These are phyloP conservation scores for Napeogenes inachia DNA, from an alignment of 2,888 invertebrate species.

Conservation along the genomic window DNA sequence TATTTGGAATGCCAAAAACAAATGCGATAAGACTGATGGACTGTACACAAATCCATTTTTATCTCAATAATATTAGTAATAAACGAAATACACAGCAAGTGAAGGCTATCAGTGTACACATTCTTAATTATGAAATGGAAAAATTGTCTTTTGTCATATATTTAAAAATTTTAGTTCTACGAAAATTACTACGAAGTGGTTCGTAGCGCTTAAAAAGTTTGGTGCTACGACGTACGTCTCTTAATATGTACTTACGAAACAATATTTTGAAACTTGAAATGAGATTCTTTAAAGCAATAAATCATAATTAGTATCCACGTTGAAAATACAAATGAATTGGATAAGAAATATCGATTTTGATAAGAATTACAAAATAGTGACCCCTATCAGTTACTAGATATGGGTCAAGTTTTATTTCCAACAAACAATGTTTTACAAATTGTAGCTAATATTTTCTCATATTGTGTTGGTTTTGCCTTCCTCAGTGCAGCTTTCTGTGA, in stretches of 20 bases:
- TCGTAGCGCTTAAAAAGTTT: too few species aligned
- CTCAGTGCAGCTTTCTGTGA: too few species aligned
- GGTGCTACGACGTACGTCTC: too few species aligned
- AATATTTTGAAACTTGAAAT: too few species aligned
- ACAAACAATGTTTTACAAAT: slow-evolving; percentile 23
- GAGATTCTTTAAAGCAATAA: too few species aligned
- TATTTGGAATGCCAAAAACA: not conserved
- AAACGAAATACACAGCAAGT: not conserved
- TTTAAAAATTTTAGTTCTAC: not conserved
- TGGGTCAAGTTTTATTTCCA: slow-evolving; percentile 26
- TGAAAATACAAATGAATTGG: not conserved
- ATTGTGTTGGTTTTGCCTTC: not conserved
- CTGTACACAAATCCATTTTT: not conserved
- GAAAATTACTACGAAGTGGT: too few species aligned
- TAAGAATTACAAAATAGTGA: slow-evolving; percentile 19
- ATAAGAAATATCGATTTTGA: not conserved
- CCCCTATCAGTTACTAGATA: slow-evolving; percentile 23
- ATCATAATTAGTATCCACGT: too few species aligned
- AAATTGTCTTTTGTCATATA: not conserved
- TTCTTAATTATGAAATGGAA: too few species aligned
- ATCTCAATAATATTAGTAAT: not conserved
- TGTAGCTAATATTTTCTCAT: slow-evolving; percentile 8
- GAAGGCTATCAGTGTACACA: not conserved
- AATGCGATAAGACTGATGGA: slow-evolving; percentile 1
- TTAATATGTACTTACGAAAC: too few species aligned